Evolutionary conservation across 37 sponge, comb jelly and placozoan genomes (phyloP).

Genomic region (Bolinopsis microptera): DNA sequence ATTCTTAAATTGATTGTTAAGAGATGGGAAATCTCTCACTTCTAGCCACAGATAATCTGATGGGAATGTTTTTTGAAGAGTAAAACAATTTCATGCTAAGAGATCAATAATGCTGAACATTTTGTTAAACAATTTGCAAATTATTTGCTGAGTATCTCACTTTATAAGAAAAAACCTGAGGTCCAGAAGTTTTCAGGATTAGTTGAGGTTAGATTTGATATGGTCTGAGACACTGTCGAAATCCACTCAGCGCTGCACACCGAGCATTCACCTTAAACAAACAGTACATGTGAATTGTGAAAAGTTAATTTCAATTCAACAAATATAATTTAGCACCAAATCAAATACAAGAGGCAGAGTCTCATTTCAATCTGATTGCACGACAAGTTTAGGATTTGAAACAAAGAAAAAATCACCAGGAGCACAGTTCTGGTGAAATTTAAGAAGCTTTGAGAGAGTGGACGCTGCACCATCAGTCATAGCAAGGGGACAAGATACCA

Average conservation of each 20-base stretch:
- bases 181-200: slow-evolving; percentile 88
- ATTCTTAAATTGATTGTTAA: no score
- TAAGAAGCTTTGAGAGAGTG: not conserved
- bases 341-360: not conserved
- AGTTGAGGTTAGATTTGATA: slow-evolving; percentile 71
- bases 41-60: no score
- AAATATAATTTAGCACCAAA: not conserved
- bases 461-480: slow-evolving; percentile 99
- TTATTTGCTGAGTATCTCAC: no score
- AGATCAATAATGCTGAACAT: no score
- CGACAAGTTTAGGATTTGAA: no score
- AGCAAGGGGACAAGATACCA: slow-evolving; percentile 94
- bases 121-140: no score
- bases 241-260: slow-evolving; percentile 16
- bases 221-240: slow-evolving; percentile 54
- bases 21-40: no score
- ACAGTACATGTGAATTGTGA: not conserved
- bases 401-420: not conserved
- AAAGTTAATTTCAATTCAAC: not conserved
- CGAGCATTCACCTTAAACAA: not conserved
- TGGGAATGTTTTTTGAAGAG: no score
- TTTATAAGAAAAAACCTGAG: no score
- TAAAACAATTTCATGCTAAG: no score
- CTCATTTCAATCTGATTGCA: no score
- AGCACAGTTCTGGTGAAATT: not conserved